Conservation (phyloP, 2,113 vertebrate genomes). For the Sturnira hondurensis region DNA sequence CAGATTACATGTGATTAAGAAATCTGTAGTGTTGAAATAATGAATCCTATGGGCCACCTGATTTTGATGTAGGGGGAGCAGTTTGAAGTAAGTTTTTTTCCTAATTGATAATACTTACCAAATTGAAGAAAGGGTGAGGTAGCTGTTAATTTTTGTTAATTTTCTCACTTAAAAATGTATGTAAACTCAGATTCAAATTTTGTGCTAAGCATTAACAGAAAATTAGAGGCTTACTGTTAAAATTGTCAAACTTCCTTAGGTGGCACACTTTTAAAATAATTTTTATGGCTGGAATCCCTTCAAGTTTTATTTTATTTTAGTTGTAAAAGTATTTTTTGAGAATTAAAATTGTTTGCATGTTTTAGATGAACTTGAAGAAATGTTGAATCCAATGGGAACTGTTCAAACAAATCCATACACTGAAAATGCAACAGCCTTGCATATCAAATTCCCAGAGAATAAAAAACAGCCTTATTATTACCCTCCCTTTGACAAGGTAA, state of each 20-base stretch:
- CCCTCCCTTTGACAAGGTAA: conserved; percentile 98
- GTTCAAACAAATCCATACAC: conserved; percentile 96
- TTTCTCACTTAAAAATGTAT: conserved; percentile 10
- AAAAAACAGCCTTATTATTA: conserved; percentile 88
- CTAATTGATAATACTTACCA: neutral
- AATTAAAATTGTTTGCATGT: conserved; percentile 51
- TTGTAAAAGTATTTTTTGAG: conserved; percentile 42
- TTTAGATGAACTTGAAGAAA: conserved; percentile 99
- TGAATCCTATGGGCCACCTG: neutral
- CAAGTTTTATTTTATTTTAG: neutral
- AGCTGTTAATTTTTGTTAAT: neutral
- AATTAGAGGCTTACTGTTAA: neutral
- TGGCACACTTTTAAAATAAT: neutral
- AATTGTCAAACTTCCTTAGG: neutral
- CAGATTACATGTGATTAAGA: neutral
- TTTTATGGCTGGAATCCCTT: neutral
- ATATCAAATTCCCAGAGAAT: conserved; percentile 93
- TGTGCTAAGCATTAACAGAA: conserved; percentile 9
- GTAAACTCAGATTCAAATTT: neutral
- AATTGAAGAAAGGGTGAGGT: neutral
- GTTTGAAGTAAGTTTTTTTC: neutral
- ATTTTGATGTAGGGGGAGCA: neutral
- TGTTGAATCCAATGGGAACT: conserved; percentile 99
- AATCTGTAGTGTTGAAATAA: neutral
- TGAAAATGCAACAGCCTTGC: conserved; percentile 95